Conservation (phyloP, 2,888 invertebrate genomes). For the Sesia apiformis region DNA sequence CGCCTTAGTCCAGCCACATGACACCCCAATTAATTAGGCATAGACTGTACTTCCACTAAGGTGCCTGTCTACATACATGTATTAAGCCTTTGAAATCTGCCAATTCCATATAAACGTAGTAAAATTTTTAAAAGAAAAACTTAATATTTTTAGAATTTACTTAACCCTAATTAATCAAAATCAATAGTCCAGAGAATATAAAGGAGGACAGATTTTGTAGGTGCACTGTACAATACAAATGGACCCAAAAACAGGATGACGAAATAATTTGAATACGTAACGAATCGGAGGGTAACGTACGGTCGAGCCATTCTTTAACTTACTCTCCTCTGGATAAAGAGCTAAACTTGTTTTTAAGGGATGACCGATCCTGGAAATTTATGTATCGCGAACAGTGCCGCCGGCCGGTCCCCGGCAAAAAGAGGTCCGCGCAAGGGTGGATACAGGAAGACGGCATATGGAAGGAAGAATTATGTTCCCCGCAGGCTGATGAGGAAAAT, state of each 20-base stretch:
- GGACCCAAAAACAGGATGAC: constrained; percentile 60
- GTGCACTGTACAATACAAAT: constrained; percentile 47
- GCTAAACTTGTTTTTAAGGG: constrained; percentile 75
- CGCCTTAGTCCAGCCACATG: too few species aligned
- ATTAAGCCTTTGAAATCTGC: too few species aligned
- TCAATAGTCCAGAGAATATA: constrained; percentile 30
- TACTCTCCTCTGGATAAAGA: constrained; percentile 66
- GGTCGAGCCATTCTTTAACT: constrained; percentile 66
- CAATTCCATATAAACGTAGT: too few species aligned
- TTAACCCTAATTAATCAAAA: constrained; percentile 46
- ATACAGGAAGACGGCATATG: constrained; percentile 70
- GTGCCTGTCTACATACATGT: too few species aligned
- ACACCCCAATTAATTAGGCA: too few species aligned
- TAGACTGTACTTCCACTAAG: too few species aligned
- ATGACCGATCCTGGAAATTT: constrained; percentile 74
- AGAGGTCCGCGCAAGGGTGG: constrained; percentile 58
- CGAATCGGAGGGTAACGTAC: constrained; percentile 66
- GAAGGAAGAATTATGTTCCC: constrained; percentile 70
- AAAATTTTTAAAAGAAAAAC: too few species aligned
- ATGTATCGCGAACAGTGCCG: constrained; percentile 69
- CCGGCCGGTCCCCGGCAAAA: constrained; percentile 61
- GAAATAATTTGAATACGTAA: constrained; percentile 73
- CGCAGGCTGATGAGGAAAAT: constrained; percentile 72
- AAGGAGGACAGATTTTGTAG: constrained; percentile 37
- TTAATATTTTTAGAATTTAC: not conserved